phyloP scores from a whole-genome alignment of 2,797 vertebrate genomes.

The Rhinella marina region DNA sequence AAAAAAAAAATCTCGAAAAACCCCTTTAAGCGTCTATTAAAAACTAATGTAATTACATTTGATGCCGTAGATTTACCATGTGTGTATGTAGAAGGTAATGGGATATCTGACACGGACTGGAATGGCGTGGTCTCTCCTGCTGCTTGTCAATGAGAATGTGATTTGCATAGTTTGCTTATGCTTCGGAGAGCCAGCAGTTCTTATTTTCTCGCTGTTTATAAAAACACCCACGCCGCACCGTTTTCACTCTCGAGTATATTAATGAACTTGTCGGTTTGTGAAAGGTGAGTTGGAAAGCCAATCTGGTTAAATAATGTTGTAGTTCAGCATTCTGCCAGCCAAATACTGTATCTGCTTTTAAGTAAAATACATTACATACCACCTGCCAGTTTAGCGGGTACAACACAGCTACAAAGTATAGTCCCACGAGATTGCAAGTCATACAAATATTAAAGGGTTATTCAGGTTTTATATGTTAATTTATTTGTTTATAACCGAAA shows the following conservation, averaged over 20 bases:
- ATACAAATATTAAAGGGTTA: background rate
- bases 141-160: conserved; percentile 19
- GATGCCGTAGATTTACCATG: no score
- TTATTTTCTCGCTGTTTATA: conserved; percentile 30
- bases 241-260: conserved; percentile 33
- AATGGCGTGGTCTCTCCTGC: background rate
- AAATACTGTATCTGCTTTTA: background rate
- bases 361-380: background rate
- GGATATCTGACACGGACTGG: background rate
- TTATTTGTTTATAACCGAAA: background rate
- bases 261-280: conserved; percentile 27
- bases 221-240: conserved; percentile 22
- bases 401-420: background rate
- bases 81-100: background rate
- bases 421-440: background rate
- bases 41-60: no score
- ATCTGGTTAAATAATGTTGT: conserved; percentile 4
- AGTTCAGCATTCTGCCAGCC: background rate
- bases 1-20: no score
- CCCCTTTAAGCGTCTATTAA: no score
- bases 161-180: conserved; percentile 34
- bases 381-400: background rate
- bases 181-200: conserved; percentile 21
- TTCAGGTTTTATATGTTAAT: background rate
- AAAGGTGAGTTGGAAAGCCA: conserved; percentile 25